Percentiles rank a stretch among this genome's conserved stretches.
Evolutionary conservation across 1,140 invertebrate genomes (phyloP).

Genomic region (Papilio glaucus): DNA sequence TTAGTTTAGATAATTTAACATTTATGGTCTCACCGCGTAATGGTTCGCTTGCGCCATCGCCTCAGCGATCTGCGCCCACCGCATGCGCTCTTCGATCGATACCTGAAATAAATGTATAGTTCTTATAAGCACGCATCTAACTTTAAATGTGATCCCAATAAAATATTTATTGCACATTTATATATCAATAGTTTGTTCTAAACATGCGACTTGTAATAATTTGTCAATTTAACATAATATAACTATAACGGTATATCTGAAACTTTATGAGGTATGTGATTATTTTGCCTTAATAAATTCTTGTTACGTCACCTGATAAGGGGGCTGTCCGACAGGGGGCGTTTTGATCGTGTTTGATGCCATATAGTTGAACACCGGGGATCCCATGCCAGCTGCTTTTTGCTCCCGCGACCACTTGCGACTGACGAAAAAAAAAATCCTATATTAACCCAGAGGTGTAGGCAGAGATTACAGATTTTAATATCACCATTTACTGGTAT

Average conservation of each 20-base stretch:
- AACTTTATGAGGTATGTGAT: no score
- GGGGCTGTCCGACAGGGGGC: constrained; percentile 86
- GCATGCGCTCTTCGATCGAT: constrained; percentile 89
- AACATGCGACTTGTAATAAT: no score
- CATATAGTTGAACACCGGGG: constrained; percentile 93
- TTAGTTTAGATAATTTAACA: constrained; percentile 40
- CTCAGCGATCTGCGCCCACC: constrained; percentile 94
- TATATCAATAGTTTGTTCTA: no score
- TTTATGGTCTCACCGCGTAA: constrained; percentile 90
- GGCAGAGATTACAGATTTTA: no score
- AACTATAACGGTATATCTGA: constrained; percentile 5
- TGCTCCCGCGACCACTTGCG: constrained; percentile 94
- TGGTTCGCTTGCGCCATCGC: constrained; percentile 92
- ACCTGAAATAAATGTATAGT: constrained; percentile 83
- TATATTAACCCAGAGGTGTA: no score
- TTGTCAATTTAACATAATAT: constrained; percentile 8
- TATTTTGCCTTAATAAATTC: no score
- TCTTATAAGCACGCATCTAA: no score
- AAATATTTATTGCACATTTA: no score
- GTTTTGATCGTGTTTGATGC: constrained; percentile 89
- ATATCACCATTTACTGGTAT: no score
- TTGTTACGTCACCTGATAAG: constrained; percentile 86
- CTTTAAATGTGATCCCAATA: no score
- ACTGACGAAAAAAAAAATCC: constrained; percentile 72
- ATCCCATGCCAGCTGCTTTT: constrained; percentile 88